These are phyloP conservation scores for Diachrysia chrysitis DNA, from an alignment of 2,888 invertebrate species.

Conservation along the genomic window DNA sequence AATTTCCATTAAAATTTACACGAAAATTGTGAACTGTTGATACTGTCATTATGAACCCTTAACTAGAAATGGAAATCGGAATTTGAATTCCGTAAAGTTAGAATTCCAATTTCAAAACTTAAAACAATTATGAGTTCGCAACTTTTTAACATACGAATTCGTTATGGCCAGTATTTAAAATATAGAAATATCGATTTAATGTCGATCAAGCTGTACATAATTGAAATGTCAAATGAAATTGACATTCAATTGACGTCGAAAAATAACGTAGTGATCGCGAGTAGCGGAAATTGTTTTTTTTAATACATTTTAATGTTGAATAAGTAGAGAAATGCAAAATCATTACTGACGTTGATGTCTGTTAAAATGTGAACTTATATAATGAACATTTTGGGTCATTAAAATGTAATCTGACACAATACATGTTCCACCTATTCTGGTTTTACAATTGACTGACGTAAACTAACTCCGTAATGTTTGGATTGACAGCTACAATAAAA, in stretches of 20 bases:
- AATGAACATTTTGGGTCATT: too few species aligned
- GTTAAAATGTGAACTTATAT: too few species aligned
- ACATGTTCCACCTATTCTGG: too few species aligned
- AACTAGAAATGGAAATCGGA: conserved; percentile 6
- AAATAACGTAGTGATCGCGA: too few species aligned
- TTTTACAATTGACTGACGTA: too few species aligned
- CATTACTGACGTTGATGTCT: too few species aligned
- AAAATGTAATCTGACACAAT: too few species aligned
- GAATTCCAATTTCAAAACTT: conserved; percentile 4
- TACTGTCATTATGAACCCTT: conserved; percentile 6
- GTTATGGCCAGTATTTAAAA: background rate
- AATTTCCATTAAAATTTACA: conserved; percentile 26
- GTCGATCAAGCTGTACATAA: background rate
- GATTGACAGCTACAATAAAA: too few species aligned
- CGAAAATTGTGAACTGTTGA: conserved; percentile 6
- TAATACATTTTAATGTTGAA: background rate
- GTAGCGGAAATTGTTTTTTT: too few species aligned
- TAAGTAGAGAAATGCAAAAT: too few species aligned
- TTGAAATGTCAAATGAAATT: background rate
- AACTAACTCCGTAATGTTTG: too few species aligned
- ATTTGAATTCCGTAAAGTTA: conserved; percentile 7
- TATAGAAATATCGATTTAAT: background rate
- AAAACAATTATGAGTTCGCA: conserved; percentile 1
- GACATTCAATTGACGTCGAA: too few species aligned
- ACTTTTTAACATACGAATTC: conserved; percentile 1